Base-by-base conservation (phyloP, 2,113 vertebrate genomes). In the Brachypodius melanocephalos region DNA sequence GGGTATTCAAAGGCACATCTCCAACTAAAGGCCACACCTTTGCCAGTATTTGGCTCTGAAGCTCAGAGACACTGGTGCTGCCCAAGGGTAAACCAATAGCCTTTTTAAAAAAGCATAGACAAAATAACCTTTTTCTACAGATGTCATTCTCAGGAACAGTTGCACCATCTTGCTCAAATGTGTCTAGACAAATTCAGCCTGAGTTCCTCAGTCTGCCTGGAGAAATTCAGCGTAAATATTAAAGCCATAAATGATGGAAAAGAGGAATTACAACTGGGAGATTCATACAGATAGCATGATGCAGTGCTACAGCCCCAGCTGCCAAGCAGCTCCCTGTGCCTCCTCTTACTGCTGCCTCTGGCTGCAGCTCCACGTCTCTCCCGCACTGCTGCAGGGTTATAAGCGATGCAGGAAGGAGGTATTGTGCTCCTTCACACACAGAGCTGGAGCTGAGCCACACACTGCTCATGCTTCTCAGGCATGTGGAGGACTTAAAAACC, bases 361-460 rank as follows among this genome's bases (percentile, higher is more conserved):
- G 32, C 81, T 75, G 85, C 2, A 6, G 65, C 48, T 59, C 31
- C 1, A 0, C 1, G 0, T 76, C 48, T 75, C 31, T 76, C 61
- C 48, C 0, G 0, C 67, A 29, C 63, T 63, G 54, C 85, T 90
- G 28, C 66, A 87, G 69, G 40, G 21, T 29, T 77, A 12, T 42
- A 58, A 84, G 71, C 0, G 1, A 40, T 0, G 6, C 2, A 2
- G 52, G 51, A 74, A 54, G 36, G 75, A 84, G 43, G 6, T 38
- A 40, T 46, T 2, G 1, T 42, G 73, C 45, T 89, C 48, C 29
- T 71, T 68, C 0, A 1, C 32, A 57, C 0, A 1, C 31, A 62
- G 59, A 69, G 48, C 40, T 87, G 67, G 15, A 82, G 45, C 74
- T 81, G 40, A 89, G 40, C 29, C 54, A 81, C 34, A 52, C 0